These are phyloP conservation scores for Chymomyza caudatula DNA, from an alignment of 2,888 invertebrate species.

Conservation along the genomic window DNA sequence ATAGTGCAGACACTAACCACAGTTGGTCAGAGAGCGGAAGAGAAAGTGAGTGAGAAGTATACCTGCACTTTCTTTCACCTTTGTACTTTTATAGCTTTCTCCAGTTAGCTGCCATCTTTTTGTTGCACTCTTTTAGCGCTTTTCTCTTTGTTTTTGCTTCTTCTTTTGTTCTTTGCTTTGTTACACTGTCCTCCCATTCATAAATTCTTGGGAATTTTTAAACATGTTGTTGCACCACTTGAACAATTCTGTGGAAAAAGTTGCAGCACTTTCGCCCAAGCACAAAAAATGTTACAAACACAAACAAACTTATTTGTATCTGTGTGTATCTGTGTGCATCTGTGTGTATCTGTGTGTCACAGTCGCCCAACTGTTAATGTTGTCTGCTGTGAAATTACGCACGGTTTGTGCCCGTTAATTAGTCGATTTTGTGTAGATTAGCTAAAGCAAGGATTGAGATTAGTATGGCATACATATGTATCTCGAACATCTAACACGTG, in stretches of 20 bases:
- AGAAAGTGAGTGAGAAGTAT: not conserved
- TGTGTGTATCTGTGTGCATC: not conserved
- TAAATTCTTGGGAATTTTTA: constrained; percentile 28
- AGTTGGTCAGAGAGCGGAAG: not conserved
- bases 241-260: not conserved
- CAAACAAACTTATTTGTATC: not conserved
- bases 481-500: constrained; percentile 29
- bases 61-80: constrained; percentile 18
- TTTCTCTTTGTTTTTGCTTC: not conserved
- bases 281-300: too few species aligned
- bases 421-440: constrained; percentile 59
- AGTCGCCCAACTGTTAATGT: constrained; percentile 3
- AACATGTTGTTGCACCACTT: not conserved
- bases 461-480: not conserved
- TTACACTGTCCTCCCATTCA: constrained; percentile 45
- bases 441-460: not conserved
- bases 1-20: too few species aligned
- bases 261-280: not conserved
- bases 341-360: constrained; percentile 5
- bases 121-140: not conserved
- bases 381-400: constrained; percentile 44
- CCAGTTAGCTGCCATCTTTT: not conserved
- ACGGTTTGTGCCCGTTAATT: constrained; percentile 60
- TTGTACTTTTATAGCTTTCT: constrained; percentile 42
- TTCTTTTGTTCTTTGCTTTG: not conserved